These are phyloP conservation scores for Imbricaverruca yamaguchii DNA, from an alignment of 2,888 invertebrate genomes.

Conservation along the genomic window DNA sequence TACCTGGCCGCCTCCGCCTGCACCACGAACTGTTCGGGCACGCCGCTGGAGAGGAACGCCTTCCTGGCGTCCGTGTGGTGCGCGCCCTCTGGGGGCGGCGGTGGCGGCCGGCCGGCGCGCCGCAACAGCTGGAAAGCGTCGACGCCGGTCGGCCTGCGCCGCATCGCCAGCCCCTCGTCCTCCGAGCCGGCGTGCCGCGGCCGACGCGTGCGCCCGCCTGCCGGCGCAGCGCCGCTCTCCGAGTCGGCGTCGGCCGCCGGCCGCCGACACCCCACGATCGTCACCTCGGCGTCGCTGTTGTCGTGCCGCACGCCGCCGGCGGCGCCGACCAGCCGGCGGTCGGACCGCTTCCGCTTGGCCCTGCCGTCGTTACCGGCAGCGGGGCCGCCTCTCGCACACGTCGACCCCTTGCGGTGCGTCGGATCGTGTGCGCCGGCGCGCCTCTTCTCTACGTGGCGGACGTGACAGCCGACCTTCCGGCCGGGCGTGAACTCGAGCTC, in stretches of 20 bases:
- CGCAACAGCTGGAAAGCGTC: constrained; percentile 4
- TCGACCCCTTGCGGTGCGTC: no score
- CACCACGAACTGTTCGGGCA: constrained; percentile 56
- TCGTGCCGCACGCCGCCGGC: no score
- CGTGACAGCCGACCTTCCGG: not conserved
- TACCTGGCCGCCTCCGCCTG: constrained; percentile 35
- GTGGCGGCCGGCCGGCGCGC: not conserved
- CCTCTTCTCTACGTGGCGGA: not conserved
- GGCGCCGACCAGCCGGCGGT: no score
- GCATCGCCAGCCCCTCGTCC: not conserved
- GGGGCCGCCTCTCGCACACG: no score
- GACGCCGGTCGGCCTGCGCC: not conserved
- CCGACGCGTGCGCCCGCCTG: no score
- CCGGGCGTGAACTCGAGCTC: not conserved
- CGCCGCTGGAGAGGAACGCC: constrained; percentile 63
- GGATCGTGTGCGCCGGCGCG: not conserved
- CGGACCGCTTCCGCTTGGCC: no score
- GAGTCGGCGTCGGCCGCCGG: no score
- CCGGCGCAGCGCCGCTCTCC: no score
- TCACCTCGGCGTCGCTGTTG: no score
- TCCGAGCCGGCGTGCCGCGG: not conserved
- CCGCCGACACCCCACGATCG: no score
- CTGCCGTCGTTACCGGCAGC: no score
- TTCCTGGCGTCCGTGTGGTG: constrained; percentile 49
- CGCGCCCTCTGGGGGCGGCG: not conserved